phyloP scores from a whole-genome alignment of 1,140 invertebrate species.

The Mylabris phalerata region DNA sequence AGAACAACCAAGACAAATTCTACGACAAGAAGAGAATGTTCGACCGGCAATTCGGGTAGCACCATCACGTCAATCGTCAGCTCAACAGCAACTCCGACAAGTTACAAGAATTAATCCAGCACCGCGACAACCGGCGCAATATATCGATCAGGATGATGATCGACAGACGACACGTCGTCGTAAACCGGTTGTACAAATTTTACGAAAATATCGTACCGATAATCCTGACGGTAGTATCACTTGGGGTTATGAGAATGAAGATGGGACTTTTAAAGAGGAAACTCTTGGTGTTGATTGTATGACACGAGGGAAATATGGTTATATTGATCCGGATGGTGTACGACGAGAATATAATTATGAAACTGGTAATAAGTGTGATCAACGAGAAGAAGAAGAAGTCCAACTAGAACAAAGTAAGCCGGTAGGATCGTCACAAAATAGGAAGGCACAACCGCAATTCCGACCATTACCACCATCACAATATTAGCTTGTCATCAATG shows the following conservation, averaged over 20 bases:
- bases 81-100: slow-evolving; percentile 19
- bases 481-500: too few species aligned
- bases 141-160: slow-evolving; percentile 25
- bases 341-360: slow-evolving; percentile 38
- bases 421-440: slow-evolving; percentile 17
- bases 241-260: slow-evolving; percentile 81
- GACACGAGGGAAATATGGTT: slow-evolving; percentile 74
- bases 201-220: slow-evolving; percentile 68
- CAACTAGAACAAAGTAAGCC: slow-evolving; percentile 15
- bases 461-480: neutral
- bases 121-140: slow-evolving; percentile 3
- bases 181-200: slow-evolving; percentile 66
- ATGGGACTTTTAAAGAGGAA: slow-evolving; percentile 74
- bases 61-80: slow-evolving; percentile 28
- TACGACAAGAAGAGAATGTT: neutral
- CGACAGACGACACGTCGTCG: slow-evolving; percentile 42
- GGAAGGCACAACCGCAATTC: neutral
- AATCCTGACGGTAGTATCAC: slow-evolving; percentile 75
- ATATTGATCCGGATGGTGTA: slow-evolving; percentile 70
- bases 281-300: slow-evolving; percentile 72
- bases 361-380: slow-evolving; percentile 37
- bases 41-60: slow-evolving; percentile 5
- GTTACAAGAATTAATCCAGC: slow-evolving; percentile 13
- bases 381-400: slow-evolving; percentile 30
- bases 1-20: slow-evolving; percentile 11